phyloP scores from a whole-genome alignment of 1,140 invertebrate genomes.

The Pseudomyrmex dendroicus region DNA sequence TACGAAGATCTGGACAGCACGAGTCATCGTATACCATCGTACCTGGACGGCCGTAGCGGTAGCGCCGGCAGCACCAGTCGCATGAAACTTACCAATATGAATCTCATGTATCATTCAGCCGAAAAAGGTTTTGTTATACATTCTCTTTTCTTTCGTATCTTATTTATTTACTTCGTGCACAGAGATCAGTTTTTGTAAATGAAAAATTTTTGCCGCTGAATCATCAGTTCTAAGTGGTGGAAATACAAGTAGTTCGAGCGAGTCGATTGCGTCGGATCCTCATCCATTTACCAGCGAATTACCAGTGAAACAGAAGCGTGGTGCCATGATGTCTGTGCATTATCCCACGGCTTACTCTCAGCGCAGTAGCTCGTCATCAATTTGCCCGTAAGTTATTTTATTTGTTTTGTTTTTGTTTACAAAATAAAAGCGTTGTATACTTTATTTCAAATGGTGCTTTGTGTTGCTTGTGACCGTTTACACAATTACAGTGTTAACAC shows the following conservation, averaged over 20 bases:
- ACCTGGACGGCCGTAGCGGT: constrained; percentile 71
- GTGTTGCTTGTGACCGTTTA: constrained; percentile 45
- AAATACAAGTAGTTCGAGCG: constrained; percentile 90
- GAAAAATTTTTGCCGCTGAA: neutral
- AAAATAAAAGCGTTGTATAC: neutral
- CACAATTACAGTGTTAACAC: constrained; percentile 74
- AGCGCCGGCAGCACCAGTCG: constrained; percentile 36
- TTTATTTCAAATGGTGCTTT: neutral
- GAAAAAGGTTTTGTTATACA: constrained; percentile 75
- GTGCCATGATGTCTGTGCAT: constrained; percentile 76
- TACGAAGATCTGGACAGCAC: constrained; percentile 78
- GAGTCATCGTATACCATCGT: constrained; percentile 76
- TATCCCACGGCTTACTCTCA: constrained; percentile 77
- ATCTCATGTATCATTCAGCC: constrained; percentile 81
- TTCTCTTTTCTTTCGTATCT: neutral
- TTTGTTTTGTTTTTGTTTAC: constrained; percentile 11
- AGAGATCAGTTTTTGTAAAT: neutral
- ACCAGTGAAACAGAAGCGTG: constrained; percentile 80
- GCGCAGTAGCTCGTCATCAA: constrained; percentile 76
- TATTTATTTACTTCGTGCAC: neutral
- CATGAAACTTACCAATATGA: constrained; percentile 78
- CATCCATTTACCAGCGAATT: constrained; percentile 77
- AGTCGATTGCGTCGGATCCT: constrained; percentile 88
- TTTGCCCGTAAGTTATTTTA: constrained; percentile 75
- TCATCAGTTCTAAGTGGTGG: constrained; percentile 77